Percentiles rank a stretch among this genome's conserved stretches.
phyloP scores from a whole-genome alignment of 2,113 vertebrate genomes.

The Strix aluco region DNA sequence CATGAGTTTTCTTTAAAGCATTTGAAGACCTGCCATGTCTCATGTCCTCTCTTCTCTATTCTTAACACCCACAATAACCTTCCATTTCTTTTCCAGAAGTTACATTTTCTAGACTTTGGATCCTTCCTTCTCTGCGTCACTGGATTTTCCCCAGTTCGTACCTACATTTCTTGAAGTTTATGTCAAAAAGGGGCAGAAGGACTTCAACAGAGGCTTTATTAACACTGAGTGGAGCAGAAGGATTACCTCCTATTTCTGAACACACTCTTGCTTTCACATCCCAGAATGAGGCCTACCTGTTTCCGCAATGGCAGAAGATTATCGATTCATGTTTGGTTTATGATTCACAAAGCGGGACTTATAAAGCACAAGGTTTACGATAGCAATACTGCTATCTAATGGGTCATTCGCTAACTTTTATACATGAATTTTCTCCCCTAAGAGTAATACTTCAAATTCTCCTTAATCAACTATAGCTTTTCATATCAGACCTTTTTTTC shows the following conservation, averaged over 20 bases:
- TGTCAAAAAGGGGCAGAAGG: background rate
- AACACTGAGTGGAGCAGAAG: background rate
- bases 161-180: background rate
- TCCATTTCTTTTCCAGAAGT: background rate
- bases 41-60: background rate
- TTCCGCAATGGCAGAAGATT: background rate
- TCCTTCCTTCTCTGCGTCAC: background rate
- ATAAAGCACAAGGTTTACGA: background rate
- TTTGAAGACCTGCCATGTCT: background rate
- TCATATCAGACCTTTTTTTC: background rate
- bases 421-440: background rate
- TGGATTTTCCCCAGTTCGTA: background rate
- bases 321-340: background rate
- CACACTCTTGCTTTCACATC: background rate
- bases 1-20: background rate
- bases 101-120: background rate
- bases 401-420: background rate
- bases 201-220: background rate
- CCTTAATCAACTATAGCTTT: background rate
- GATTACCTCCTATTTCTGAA: background rate
- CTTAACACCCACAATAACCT: background rate
- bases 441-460: background rate
- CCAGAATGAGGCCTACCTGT: background rate
- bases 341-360: background rate
- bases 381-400: background rate